These are phyloP conservation scores for Gobiocypris rarus DNA, from an alignment of 2,113 vertebrate genomes.

Conservation along the genomic window DNA sequence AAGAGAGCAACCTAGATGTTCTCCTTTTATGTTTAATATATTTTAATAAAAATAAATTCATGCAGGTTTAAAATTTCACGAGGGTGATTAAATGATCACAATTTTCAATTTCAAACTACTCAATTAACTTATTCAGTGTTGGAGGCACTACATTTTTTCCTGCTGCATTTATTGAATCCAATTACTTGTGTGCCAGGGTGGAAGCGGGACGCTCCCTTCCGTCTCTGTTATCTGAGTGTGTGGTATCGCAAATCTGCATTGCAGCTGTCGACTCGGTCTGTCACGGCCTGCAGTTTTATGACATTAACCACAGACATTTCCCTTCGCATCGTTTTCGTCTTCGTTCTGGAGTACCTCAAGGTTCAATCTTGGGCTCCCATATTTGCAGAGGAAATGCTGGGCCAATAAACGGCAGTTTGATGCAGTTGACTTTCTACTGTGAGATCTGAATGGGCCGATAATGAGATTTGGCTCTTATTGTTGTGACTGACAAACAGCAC, in stretches of 20 bases:
- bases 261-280: conserved; percentile 13
- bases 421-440: background rate
- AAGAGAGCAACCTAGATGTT: background rate
- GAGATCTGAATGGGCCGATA: conserved; percentile 23
- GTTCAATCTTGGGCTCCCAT: background rate
- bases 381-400: background rate
- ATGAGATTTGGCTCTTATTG: conserved; percentile 29
- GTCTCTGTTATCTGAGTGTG: conserved; percentile 47
- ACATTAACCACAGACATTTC: conserved; percentile 15
- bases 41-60: background rate
- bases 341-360: background rate
- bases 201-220: background rate
- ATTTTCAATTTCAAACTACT: background rate
- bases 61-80: background rate
- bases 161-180: background rate
- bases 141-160: background rate
- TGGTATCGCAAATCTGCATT: conserved; percentile 34
- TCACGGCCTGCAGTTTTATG: conserved; percentile 1
- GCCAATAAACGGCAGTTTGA: background rate
- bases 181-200: background rate
- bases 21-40: background rate
- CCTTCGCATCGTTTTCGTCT: background rate
- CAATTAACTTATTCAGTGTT: background rate
- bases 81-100: background rate
- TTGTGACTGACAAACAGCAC: background rate